Base-by-base conservation (phyloP, 2,888 invertebrate genomes). In the Drosophila emarginata region DNA sequence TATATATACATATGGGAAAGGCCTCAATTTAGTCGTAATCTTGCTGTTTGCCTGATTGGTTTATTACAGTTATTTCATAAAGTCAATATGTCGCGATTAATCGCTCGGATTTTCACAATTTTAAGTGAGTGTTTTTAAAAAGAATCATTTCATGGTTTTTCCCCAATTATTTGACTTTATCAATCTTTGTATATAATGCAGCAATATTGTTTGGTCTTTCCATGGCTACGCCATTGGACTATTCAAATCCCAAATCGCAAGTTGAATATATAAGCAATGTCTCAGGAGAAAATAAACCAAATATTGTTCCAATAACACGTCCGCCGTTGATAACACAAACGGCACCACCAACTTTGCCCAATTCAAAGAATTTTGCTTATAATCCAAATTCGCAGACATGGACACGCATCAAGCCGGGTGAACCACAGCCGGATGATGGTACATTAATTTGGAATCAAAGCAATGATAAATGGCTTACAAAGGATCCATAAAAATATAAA, bases 401-500 rank as follows among this genome's bases (percentile, higher is more conserved):
- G 91, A 85, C 86, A 1, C 40, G 67, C 28, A 61, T 91, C 0
- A 80, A 78, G 9, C 69, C 80, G 0, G 74, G 64, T 4, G 89
- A 89, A 71, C 88, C 89, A 1, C 18, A 21, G 11, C 54, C 54
- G 2, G 74, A 71, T 4, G 89, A 88, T 21, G 89, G 71, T 9
- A 80, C 86, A 7, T 66, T 91, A 2, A 18, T 88, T 9, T 91
- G 91, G 91, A 91, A 91, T 76, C 91, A 91, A 66, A 87, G 71
- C 74, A 91, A 91, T 40, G 91, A 91, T 75, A 91, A 90, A 61
- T 91, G 89, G 89, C 67, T 91, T n/a, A 91, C 91, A 68, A 79
- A 45, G 11, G 45, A 18, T 4, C 45, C 45, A 45, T 45, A 45
- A 21, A 9, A 7, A 15, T 6, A 7, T 14, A 6, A 1, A 40